These are phyloP conservation scores for human DNA, from an alignment of 2,113 vertebrate genomes.

Conservation along the genomic window GRCh38 chr1:93458001-93458500, in stretches of 20 bases:
- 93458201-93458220: neutral
- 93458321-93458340: no score
- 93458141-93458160: neutral
- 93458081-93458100: neutral
- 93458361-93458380: no score
- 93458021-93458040: no score
- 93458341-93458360: no score
- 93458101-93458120: neutral
- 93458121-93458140: neutral
- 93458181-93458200: neutral
- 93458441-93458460: neutral
- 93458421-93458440: neutral
- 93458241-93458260: neutral
- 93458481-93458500: neutral
- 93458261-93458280: neutral
- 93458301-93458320: no score
- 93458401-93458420: no score
- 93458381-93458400: no score
- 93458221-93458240: neutral
- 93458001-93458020: no score
- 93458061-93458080: no score
- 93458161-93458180: neutral
- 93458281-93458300: neutral
- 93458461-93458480: neutral
- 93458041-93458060: no score